A percentile compares a stretch with the other conserved stretches of the same genome.
phyloP scores from a whole-genome alignment of 2,113 vertebrate species.

The Aleadryas rufinucha region DNA sequence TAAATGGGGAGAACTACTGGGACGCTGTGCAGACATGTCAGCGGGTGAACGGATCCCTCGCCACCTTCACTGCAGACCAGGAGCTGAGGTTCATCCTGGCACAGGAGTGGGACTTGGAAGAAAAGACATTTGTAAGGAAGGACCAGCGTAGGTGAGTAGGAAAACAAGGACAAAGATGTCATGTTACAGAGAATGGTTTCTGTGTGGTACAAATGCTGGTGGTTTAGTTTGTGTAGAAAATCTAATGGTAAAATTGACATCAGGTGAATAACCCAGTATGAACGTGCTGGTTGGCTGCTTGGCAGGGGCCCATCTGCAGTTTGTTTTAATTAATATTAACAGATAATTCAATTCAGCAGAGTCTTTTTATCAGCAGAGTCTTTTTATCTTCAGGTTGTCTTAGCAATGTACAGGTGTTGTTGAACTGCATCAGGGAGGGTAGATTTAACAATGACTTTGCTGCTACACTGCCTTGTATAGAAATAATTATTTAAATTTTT shows the following conservation, averaged over 20 bases:
- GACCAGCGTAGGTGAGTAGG: conserved; percentile 89
- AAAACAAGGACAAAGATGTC: background rate
- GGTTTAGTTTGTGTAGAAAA: background rate
- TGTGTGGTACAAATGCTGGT: background rate
- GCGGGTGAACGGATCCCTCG: conserved; percentile 90
- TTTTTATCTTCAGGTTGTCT: background rate
- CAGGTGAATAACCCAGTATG: background rate
- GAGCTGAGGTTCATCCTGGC: conserved; percentile 94
- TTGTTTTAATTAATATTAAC: background rate
- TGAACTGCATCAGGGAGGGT: background rate
- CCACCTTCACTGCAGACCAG: conserved; percentile 92
- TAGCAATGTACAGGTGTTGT: background rate
- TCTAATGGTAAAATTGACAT: background rate
- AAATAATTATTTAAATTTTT: background rate
- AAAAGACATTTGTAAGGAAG: conserved; percentile 83
- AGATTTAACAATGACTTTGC: background rate
- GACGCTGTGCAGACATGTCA: conserved; percentile 94
- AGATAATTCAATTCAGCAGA: background rate
- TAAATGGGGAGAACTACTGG: conserved; percentile 95
- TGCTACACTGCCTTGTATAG: background rate
- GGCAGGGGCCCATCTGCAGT: background rate
- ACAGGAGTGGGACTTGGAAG: conserved; percentile 93
- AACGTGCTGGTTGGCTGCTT: background rate
- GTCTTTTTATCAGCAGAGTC: background rate
- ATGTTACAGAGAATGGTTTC: accelerated